Evolutionary conservation across 2,113 vertebrate species (phyloP).

Genomic region (Anoura caudifer): DNA sequence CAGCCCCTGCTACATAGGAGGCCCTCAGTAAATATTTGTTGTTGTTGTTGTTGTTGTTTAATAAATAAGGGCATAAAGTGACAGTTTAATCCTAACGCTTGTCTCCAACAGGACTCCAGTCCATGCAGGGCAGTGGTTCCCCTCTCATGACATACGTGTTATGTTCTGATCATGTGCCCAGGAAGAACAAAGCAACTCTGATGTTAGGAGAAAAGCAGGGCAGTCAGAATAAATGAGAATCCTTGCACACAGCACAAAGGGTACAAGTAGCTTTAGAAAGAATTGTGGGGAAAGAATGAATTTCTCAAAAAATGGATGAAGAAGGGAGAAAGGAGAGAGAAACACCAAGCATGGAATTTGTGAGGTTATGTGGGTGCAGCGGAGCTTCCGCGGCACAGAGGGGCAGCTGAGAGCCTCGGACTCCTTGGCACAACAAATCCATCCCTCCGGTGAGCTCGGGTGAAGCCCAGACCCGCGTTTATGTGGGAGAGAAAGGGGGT

Average conservation of each 20-base stretch:
- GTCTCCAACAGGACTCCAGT: background rate
- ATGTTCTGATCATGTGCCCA: background rate
- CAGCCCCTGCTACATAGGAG: too few relatives aligned
- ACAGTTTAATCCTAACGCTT: background rate
- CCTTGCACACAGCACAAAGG: background rate
- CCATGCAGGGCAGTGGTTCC: rapidly evolving
- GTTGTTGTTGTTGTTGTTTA: background rate
- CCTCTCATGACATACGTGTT: background rate
- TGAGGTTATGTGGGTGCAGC: rapidly evolving
- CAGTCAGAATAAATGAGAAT: background rate
- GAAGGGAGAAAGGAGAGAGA: background rate
- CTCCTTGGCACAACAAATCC: background rate
- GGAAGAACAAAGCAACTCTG: background rate
- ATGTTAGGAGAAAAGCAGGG: background rate
- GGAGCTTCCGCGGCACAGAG: background rate
- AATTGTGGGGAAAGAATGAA: background rate
- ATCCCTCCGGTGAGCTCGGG: background rate
- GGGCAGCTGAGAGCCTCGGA: background rate
- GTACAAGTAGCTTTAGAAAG: background rate
- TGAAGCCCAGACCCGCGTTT: background rate
- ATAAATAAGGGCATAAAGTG: background rate
- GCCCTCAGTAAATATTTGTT: background rate
- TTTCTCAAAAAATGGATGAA: background rate
- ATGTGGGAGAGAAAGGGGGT: background rate
- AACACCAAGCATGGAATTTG: background rate